Evolutionary conservation across 2,888 invertebrate genomes (phyloP).

Genomic region (Syrphus vitripennis): DNA sequence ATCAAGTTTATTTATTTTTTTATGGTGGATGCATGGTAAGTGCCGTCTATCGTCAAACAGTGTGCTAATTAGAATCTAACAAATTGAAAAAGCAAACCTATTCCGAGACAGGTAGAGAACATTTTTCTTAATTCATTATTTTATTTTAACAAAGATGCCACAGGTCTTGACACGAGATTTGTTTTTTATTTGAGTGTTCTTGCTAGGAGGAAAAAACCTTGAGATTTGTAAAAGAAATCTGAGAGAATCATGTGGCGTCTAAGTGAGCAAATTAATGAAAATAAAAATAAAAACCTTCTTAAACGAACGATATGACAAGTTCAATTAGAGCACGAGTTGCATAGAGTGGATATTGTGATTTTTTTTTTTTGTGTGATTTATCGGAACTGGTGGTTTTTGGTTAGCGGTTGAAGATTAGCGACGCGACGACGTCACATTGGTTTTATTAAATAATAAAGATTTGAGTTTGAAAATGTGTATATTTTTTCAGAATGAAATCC

Average conservation of each 20-base stretch:
- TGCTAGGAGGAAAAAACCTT: neutral
- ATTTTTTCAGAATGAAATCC: too few species aligned
- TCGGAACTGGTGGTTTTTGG: neutral
- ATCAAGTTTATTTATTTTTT: too few species aligned
- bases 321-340: constrained; percentile 16
- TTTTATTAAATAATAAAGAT: neutral
- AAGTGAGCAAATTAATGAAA: constrained; percentile 9
- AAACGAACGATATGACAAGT: neutral
- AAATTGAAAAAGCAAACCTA: neutral
- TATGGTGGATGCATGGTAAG: too few species aligned
- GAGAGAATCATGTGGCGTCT: neutral
- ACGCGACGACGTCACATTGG: neutral
- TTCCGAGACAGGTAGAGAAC: neutral
- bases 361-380: neutral
- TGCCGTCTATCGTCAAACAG: constrained; percentile 20
- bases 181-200: neutral
- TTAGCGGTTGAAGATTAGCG: neutral
- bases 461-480: neutral
- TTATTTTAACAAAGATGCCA: neutral
- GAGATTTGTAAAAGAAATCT: neutral
- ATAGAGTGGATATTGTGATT: neutral
- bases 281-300: neutral
- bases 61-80: constrained; percentile 32
- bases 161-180: neutral
- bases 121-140: neutral